Conservation (phyloP, 2,888 invertebrate species). For the Nasonovia ribisnigri region DNA sequence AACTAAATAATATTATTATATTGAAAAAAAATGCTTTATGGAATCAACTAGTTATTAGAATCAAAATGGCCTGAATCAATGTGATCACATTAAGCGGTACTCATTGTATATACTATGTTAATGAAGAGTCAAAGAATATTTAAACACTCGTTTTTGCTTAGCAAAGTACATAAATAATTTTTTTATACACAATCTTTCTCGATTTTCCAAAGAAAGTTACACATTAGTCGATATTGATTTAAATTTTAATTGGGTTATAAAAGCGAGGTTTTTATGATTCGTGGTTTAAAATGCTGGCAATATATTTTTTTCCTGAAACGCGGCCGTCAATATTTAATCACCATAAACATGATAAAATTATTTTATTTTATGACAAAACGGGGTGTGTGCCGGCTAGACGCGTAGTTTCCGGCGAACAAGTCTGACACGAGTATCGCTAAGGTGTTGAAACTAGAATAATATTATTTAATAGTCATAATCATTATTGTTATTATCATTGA, state of each 20-base stretch:
- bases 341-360: neutral
- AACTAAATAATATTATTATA: no score
- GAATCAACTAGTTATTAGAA: no score
- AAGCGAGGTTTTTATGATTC: neutral
- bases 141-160: neutral
- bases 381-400: neutral
- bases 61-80: no score
- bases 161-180: neutral
- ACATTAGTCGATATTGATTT: neutral
- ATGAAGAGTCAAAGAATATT: neutral
- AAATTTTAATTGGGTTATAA: neutral
- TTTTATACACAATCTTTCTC: neutral
- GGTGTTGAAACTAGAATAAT: neutral
- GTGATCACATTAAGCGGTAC: no score
- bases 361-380: neutral
- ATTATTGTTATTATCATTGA: neutral
- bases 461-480: neutral
- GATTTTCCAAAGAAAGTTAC: neutral
- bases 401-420: neutral
- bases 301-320: neutral
- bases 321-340: neutral
- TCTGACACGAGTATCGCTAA: neutral
- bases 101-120: neutral
- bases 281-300: neutral
- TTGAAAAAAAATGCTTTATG: no score